phyloP scores from a whole-genome alignment of 2,888 invertebrate genomes.

The Embidobia sp. region DNA sequence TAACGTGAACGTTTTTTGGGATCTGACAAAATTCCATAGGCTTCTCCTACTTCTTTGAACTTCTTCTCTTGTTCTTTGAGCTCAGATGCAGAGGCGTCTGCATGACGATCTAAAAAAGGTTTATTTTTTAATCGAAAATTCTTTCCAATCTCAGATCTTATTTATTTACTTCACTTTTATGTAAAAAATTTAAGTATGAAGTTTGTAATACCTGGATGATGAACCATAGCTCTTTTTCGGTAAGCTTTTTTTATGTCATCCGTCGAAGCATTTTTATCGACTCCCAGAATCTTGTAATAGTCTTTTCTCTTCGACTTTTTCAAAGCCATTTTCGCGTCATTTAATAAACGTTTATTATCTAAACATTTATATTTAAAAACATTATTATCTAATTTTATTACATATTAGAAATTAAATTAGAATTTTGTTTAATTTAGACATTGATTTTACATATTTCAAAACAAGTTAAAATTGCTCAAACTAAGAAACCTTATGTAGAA shows the following conservation, averaged over 20 bases:
- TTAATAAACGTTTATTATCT: slow-evolving; percentile 90
- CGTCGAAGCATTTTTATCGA: slow-evolving; percentile 90
- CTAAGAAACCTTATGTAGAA: too few relatives aligned
- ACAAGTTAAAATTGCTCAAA: too few relatives aligned
- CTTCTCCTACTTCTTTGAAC: slow-evolving; percentile 98
- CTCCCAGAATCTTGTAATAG: slow-evolving; percentile 96
- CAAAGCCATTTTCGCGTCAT: slow-evolving; percentile 93
- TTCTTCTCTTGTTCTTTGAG: slow-evolving; percentile 95
- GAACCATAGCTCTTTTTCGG: slow-evolving; percentile 93
- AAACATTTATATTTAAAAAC: too few relatives aligned
- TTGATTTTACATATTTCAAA: too few relatives aligned
- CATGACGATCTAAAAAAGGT: slow-evolving; percentile 88
- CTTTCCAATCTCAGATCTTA: too few relatives aligned
- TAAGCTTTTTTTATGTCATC: slow-evolving; percentile 98
- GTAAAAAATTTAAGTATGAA: too few relatives aligned
- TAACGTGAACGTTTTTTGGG: slow-evolving; percentile 94
- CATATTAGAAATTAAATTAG: too few relatives aligned
- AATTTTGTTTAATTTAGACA: too few relatives aligned
- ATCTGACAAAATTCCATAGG: slow-evolving; percentile 95
- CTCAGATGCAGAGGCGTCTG: slow-evolving; percentile 91
- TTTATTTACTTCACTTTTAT: too few relatives aligned
- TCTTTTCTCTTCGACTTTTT: slow-evolving; percentile 97
- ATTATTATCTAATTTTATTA: too few relatives aligned
- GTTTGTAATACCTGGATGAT: slow-evolving; percentile 94
- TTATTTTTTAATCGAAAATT: too few relatives aligned